Evolutionary conservation across 1,140 invertebrate species (phyloP).

Genomic region (Proctacanthus coquilletti): DNA sequence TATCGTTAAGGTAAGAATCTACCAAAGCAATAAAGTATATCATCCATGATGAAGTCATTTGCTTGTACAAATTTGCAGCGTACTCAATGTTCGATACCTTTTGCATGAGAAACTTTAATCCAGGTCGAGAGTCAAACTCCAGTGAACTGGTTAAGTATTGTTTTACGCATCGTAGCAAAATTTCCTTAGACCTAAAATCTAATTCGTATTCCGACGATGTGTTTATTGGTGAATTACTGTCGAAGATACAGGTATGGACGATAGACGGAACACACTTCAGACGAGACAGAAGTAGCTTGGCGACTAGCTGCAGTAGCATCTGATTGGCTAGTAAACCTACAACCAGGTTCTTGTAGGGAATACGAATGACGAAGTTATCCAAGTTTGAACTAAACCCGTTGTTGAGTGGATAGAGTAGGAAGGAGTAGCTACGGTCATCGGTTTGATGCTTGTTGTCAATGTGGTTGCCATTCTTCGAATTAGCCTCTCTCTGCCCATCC

Average conservation of each 20-base stretch:
- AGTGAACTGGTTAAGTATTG: slow-evolving; percentile 63
- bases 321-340: slow-evolving; percentile 81
- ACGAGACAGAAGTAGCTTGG: slow-evolving; percentile 63
- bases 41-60: slow-evolving; percentile 81
- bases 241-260: slow-evolving; percentile 27
- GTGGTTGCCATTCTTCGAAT: slow-evolving; percentile 7
- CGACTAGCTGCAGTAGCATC: slow-evolving; percentile 79
- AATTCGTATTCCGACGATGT: slow-evolving; percentile 40
- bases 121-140: slow-evolving; percentile 76
- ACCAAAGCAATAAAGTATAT: slow-evolving; percentile 77
- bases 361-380: slow-evolving; percentile 62
- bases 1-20: slow-evolving; percentile 56
- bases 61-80: slow-evolving; percentile 82
- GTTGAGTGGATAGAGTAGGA: slow-evolving; percentile 70
- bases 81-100: slow-evolving; percentile 78
- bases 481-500: slow-evolving; percentile 30
- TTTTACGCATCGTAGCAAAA: slow-evolving; percentile 60
- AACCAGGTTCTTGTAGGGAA: slow-evolving; percentile 72
- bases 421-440: slow-evolving; percentile 75
- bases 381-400: slow-evolving; percentile 54
- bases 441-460: slow-evolving; percentile 29
- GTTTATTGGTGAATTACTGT: slow-evolving; percentile 29
- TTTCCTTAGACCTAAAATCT: slow-evolving; percentile 29
- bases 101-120: slow-evolving; percentile 82
- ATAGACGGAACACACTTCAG: slow-evolving; percentile 28